Evolutionary conservation across 2,113 vertebrate genomes (phyloP).

Genomic region (Mustelus asterias): DNA sequence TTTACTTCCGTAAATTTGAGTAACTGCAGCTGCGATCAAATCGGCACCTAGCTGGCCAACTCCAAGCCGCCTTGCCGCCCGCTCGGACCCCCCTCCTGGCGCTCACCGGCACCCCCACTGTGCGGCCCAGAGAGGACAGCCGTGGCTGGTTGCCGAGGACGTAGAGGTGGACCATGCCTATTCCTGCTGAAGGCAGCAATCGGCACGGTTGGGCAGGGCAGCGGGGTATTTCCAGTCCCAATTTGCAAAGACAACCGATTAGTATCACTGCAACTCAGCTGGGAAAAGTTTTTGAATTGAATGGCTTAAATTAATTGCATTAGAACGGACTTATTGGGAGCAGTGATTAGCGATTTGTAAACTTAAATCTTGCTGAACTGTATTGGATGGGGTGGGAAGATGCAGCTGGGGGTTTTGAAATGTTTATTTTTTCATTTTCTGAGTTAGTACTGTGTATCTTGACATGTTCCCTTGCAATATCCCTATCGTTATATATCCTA

Average conservation of each 20-base stretch:
- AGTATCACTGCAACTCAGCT: slow-evolving; percentile 1
- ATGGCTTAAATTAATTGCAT: neutral
- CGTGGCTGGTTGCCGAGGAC: neutral
- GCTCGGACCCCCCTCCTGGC: neutral
- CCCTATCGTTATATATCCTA: slow-evolving; percentile 90
- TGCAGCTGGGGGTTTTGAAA: slow-evolving; percentile 50
- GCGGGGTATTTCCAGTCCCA: neutral
- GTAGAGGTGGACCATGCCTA: too few relatives aligned
- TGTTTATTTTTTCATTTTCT: slow-evolving; percentile 49
- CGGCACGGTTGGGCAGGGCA: too few relatives aligned
- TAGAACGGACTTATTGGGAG: neutral
- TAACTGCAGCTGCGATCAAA: neutral
- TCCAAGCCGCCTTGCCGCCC: neutral
- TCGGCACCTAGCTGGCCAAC: neutral
- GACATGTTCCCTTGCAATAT: slow-evolving; percentile 78
- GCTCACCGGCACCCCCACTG: too few relatives aligned
- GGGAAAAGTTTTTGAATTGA: neutral
- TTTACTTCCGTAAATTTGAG: neutral
- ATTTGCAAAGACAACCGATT: neutral
- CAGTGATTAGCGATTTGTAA: neutral
- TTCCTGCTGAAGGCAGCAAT: too few relatives aligned
- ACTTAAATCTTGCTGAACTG: slow-evolving; percentile 22
- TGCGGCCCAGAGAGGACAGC: neutral
- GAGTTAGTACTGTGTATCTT: slow-evolving; percentile 68
- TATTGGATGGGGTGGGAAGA: neutral